Percentiles rank a stretch among this genome's conserved stretches.
Conservation (phyloP, 2,797 vertebrate genomes). For the Myiotriccus ornatus region DNA sequence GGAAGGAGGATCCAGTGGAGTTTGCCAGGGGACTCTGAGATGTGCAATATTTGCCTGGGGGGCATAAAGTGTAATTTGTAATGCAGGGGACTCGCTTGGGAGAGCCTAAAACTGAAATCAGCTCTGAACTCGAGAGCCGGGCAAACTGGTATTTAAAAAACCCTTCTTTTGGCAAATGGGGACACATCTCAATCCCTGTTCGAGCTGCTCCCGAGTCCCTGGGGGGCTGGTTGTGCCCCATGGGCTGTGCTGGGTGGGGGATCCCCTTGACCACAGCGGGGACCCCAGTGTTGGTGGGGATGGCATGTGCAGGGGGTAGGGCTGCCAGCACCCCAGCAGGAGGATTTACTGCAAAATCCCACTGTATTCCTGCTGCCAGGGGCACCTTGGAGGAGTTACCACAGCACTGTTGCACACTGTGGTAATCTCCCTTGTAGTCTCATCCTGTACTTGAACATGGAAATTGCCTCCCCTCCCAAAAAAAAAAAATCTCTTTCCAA, state of each 20-base stretch:
- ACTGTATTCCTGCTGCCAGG: accelerated
- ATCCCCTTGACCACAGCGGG: not conserved
- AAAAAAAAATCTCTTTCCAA: slow-evolving; percentile 10
- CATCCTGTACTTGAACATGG: not conserved
- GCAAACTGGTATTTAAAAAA: not conserved
- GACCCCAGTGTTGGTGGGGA: not conserved
- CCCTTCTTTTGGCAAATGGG: not conserved
- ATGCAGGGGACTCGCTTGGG: accelerated
- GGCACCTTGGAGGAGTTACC: not conserved
- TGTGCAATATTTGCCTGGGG: accelerated
- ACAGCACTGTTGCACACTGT: not conserved
- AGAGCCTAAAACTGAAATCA: not conserved
- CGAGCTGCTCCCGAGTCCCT: accelerated
- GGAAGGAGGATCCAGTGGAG: accelerated
- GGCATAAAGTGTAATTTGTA: not conserved
- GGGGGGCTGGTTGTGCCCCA: accelerated
- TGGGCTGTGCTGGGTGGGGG: not conserved
- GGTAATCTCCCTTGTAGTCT: not conserved
- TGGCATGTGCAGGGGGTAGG: accelerated
- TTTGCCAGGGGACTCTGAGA: not conserved
- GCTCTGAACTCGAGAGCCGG: not conserved
- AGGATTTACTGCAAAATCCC: not conserved
- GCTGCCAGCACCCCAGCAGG: not conserved
- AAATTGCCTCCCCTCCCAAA: not conserved
- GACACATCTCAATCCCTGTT: not conserved